Evolutionary conservation across 2,797 vertebrate species (phyloP).

Genomic region (Sebastes oblongus): DNA sequence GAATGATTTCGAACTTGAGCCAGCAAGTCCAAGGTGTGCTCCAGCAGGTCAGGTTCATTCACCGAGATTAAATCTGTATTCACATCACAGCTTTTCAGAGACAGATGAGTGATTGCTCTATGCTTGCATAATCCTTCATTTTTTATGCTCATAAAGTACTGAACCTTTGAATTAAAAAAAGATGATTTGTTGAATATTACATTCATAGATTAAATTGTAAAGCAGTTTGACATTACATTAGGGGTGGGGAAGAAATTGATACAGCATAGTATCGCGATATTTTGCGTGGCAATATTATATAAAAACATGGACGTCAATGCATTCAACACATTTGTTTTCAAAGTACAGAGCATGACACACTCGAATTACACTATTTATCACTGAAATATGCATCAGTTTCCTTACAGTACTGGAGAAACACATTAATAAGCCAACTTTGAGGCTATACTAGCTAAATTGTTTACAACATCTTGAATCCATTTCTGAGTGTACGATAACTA

Average conservation of each 20-base stretch:
- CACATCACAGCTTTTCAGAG: background rate
- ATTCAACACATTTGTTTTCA: background rate
- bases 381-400: background rate
- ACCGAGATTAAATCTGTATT: slow-evolving; percentile 17
- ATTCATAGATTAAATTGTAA: background rate
- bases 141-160: background rate
- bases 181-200: background rate
- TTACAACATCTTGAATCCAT: background rate
- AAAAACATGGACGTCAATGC: too few species aligned
- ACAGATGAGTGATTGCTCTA: background rate
- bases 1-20: slow-evolving; percentile 42
- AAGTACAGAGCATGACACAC: background rate
- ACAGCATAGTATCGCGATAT: too few species aligned
- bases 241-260: too few species aligned
- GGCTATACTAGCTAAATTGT: background rate
- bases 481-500: background rate
- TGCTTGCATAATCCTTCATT: background rate
- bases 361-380: background rate
- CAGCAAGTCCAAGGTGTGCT: background rate
- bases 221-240: background rate
- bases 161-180: background rate
- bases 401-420: background rate
- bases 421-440: background rate
- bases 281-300: too few species aligned
- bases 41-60: slow-evolving; percentile 1